Conservation (phyloP, 2,888 invertebrate genomes). For the Ochlodes sylvanus region DNA sequence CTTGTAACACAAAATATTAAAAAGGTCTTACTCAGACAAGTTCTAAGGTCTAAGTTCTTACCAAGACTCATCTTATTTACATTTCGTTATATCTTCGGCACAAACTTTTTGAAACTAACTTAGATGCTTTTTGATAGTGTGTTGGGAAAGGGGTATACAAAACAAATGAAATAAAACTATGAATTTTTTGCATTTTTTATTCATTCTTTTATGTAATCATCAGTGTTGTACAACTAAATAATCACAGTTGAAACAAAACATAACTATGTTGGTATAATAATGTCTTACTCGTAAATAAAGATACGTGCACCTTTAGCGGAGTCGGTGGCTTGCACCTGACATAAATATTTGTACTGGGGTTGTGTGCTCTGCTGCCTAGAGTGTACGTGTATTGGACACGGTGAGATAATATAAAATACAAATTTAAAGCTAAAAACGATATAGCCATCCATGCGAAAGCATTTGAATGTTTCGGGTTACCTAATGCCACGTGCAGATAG, state of each 20-base stretch:
- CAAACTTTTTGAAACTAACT: constrained; percentile 2
- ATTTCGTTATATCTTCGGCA: constrained; percentile 8
- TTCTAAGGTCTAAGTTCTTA: constrained; percentile 4
- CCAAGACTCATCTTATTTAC: constrained; percentile 13
- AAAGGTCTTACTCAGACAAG: constrained; percentile 2
- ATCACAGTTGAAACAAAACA: constrained; percentile 86
- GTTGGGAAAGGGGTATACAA: not conserved
- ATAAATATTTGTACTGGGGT: constrained; percentile 70
- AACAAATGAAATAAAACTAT: constrained; percentile 53
- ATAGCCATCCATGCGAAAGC: constrained; percentile 20
- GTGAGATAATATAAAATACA: constrained; percentile 25
- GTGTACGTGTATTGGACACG: constrained; percentile 40
- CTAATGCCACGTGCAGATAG: not conserved
- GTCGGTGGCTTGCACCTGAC: constrained; percentile 45
- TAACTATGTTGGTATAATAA: constrained; percentile 70
- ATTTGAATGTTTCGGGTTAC: not conserved
- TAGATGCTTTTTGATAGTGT: constrained; percentile 8
- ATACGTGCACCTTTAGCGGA: constrained; percentile 54
- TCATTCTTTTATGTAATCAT: constrained; percentile 84
- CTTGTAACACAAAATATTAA: not conserved
- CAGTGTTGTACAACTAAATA: constrained; percentile 86
- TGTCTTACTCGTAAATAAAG: constrained; percentile 75
- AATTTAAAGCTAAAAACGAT: constrained; percentile 20
- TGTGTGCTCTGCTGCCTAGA: constrained; percentile 75
- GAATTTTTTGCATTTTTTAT: constrained; percentile 75